Conservation (phyloP, 35 echinoderm and acorn worm species). For the Amphiura filiformis region DNA sequence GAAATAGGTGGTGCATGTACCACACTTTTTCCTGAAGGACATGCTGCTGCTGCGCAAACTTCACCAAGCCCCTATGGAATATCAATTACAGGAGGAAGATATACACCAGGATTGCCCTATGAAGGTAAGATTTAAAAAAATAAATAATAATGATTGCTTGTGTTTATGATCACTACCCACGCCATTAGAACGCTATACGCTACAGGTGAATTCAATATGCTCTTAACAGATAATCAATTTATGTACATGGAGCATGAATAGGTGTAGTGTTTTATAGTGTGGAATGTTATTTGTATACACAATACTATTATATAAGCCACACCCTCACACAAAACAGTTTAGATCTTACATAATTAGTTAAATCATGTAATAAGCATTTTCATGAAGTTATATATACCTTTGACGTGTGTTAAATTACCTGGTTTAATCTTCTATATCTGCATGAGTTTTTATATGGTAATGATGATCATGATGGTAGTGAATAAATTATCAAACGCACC, state of each 20-base stretch:
- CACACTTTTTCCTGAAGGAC: neutral
- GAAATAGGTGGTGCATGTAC: neutral
- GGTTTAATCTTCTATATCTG: too few relatives aligned
- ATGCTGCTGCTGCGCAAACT: neutral
- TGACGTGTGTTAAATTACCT: too few relatives aligned
- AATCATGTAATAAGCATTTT: too few relatives aligned
- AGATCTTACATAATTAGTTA: too few relatives aligned
- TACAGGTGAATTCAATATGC: neutral
- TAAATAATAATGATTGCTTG: neutral
- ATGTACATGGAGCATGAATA: neutral
- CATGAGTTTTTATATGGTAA: too few relatives aligned
- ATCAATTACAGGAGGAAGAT: neutral
- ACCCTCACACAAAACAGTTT: too few relatives aligned
- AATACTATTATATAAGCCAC: too few relatives aligned
- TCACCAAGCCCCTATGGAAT: neutral
- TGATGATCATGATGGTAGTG: too few relatives aligned
- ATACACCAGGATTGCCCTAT: neutral
- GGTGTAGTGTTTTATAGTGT: too few relatives aligned
- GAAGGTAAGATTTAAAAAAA: neutral
- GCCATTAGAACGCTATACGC: neutral
- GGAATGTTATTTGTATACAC: too few relatives aligned
- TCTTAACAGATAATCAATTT: neutral
- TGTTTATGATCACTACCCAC: neutral
- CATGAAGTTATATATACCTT: too few relatives aligned
- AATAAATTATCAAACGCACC: too few relatives aligned